Conservation (phyloP, 1,140 invertebrate species). For the Temnothorax longispinosus region DNA sequence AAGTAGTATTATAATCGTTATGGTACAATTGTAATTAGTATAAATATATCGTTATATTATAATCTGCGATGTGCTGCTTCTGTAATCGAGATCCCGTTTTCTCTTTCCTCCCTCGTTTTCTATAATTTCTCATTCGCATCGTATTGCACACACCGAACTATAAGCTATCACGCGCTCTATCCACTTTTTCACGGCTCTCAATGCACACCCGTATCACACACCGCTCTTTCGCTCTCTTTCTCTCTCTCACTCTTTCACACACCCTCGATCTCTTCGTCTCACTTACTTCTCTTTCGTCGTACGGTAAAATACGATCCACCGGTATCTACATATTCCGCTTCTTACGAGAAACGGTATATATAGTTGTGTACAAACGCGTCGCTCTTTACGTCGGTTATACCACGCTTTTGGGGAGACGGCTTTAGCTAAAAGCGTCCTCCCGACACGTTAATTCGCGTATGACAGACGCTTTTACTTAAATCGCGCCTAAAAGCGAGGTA, state of each 20-base stretch:
- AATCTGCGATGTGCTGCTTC: slow-evolving; percentile 80
- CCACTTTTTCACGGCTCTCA: slow-evolving; percentile 58
- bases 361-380: slow-evolving; percentile 34
- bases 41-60: slow-evolving; percentile 85
- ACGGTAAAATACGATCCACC: slow-evolving; percentile 60
- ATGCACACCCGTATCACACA: background rate
- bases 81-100: slow-evolving; percentile 49
- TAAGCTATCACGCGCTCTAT: slow-evolving; percentile 56
- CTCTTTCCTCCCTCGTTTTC: background rate
- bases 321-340: slow-evolving; percentile 57
- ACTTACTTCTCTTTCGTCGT: slow-evolving; percentile 41
- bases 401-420: slow-evolving; percentile 43
- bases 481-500: slow-evolving; percentile 51
- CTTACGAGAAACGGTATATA: slow-evolving; percentile 56
- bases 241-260: background rate
- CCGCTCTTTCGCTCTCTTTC: too few relatives aligned
- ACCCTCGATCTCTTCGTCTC: background rate
- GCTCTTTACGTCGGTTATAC: slow-evolving; percentile 50
- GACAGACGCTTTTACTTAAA: slow-evolving; percentile 60
- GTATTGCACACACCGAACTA: background rate
- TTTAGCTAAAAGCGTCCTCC: slow-evolving; percentile 52
- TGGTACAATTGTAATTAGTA: slow-evolving; percentile 85
- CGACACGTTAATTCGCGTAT: slow-evolving; percentile 57
- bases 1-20: slow-evolving; percentile 85
- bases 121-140: slow-evolving; percentile 22